Conservation (phyloP, 2,113 vertebrate genomes). For the Cepphus grylle region DNA sequence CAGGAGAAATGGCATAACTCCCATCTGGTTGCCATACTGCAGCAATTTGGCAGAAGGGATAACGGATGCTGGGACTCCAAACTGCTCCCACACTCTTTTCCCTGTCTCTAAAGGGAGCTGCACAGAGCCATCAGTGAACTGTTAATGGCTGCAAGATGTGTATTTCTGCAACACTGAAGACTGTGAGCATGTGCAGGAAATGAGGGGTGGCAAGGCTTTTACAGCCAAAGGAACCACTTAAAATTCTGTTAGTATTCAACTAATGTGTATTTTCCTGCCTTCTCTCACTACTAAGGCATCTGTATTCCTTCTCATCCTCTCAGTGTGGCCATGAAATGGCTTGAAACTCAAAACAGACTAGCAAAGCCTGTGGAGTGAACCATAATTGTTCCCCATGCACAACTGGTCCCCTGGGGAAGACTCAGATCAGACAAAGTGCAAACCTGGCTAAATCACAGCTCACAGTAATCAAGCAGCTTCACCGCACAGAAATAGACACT, state of each 20-base stretch:
- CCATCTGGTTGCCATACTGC: slow-evolving; percentile 49
- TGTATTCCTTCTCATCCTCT: neutral
- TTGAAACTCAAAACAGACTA: neutral
- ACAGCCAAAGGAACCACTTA: slow-evolving; percentile 20
- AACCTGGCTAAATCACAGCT: neutral
- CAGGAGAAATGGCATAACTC: neutral
- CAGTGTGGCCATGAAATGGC: neutral
- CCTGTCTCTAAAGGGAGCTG: neutral
- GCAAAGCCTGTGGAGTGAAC: neutral
- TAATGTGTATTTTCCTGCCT: neutral
- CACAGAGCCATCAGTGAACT: neutral
- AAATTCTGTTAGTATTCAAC: neutral
- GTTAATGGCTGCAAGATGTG: slow-evolving; percentile 46
- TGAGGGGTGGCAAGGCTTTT: neutral
- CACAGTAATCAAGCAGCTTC: neutral
- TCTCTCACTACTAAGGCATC: neutral
- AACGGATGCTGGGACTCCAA: slow-evolving; percentile 17
- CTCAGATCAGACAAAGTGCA: neutral
- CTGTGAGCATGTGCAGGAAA: neutral
- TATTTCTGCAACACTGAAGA: neutral
- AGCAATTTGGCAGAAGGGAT: slow-evolving; percentile 23
- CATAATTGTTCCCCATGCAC: neutral
- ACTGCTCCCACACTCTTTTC: slow-evolving; percentile 11
- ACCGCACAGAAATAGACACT: neutral
- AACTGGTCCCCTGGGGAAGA: neutral